Percentiles rank a stretch among this genome's conserved stretches.
phyloP scores from a whole-genome alignment of 2,888 invertebrate genomes.

The Acronicta alni region DNA sequence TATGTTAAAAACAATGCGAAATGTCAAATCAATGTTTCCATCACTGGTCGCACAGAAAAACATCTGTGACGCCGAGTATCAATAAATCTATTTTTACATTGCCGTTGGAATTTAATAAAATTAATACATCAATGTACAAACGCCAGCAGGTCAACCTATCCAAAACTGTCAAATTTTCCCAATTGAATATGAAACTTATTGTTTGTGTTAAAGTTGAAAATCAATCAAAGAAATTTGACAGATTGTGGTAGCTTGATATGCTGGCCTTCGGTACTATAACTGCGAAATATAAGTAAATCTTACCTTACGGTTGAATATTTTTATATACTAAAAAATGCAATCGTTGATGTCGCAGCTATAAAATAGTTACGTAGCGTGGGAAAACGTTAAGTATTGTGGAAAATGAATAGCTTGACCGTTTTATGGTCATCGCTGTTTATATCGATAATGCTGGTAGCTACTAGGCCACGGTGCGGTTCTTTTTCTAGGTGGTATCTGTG shows the following conservation, averaged over 20 bases:
- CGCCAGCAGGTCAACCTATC: too few species aligned
- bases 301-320: too few species aligned
- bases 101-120: neutral
- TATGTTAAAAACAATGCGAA: neutral
- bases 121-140: too few species aligned
- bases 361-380: constrained; percentile 13
- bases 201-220: too few species aligned
- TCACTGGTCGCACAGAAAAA: neutral
- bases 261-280: too few species aligned
- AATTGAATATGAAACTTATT: too few species aligned
- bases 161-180: too few species aligned
- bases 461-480: constrained; percentile 5
- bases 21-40: neutral
- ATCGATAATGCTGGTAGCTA: constrained; percentile 1
- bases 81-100: constrained; percentile 6
- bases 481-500: neutral
- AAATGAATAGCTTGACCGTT: constrained; percentile 6
- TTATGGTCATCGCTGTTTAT: constrained; percentile 4
- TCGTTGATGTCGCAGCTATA: constrained; percentile 1
- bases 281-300: too few species aligned
- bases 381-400: constrained; percentile 16
- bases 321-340: too few species aligned
- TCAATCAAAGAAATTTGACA: too few species aligned
- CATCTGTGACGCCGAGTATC: neutral
- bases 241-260: too few species aligned